Evolutionary conservation across 2,888 invertebrate species (phyloP), one percentile per base, ranked within the genome.

Genomic region (Choristoneura rosaceana): DNA sequence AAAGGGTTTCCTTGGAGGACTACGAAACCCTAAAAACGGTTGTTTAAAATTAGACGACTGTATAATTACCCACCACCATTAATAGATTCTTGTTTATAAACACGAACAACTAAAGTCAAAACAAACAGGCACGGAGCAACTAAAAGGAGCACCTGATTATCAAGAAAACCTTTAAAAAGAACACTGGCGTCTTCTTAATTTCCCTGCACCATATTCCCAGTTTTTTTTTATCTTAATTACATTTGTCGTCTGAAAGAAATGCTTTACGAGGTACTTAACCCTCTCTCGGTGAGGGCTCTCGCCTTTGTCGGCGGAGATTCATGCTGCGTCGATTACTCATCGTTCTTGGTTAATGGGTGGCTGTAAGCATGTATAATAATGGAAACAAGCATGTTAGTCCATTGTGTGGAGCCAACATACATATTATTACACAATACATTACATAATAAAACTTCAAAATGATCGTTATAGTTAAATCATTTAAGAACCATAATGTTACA

Each of bases 201-300:
- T 45, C 33, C 10, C 61, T 41, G 33, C 17, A 47, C 15, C 47
- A 45, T 45, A 70, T 59, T 71, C 47, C 67, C 1, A 25, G 55
- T 55, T 25, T 55, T n/a, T 47, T 64, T 68, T 71, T 71, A 67
- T 68, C 71, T 67, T 71, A 71, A 71, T 71, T 71, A 63, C 67
- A 63, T 68, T 33, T 58, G 62, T 67, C 17, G 62, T 71, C 68
- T 62, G 67, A 71, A 68, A 71, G 67, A 71, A 71, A 71, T 60
- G 71, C 55, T 73, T 73, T 73, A 73, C 50, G 64, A 73, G 68
- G 64, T 69, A 73, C 73, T 73, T 73, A 73, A 69, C 73, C 69
- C 73, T 64, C 71, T 71, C 71, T 63, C 47, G 34, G 14, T 9
- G 47, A 58, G 67, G 62, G 62, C 60, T 47, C 65, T 25, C 58